Evolutionary conservation across 1,140 invertebrate species (phyloP), one percentile per base, ranked within the genome.

Genomic region (Phortica variegata): DNA sequence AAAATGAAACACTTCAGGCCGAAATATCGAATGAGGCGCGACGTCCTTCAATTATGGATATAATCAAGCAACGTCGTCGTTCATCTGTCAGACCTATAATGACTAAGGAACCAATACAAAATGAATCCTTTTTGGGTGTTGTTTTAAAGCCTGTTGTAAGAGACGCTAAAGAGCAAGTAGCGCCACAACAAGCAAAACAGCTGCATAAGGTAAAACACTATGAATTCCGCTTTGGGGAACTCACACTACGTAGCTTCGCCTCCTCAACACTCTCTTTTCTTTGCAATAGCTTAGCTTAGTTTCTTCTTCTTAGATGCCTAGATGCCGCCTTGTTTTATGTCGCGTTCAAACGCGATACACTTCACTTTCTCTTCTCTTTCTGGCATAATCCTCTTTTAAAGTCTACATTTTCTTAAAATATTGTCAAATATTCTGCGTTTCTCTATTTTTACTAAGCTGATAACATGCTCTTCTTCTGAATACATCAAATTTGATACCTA

Each of bases 61-160:
- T 59, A 31, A 65, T 60, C 39, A 69, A 65, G 43, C 65, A 68
- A 54, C 52, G 70, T 16, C 66, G 69, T 42, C 69, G 69, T 40
- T 73, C 72, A 15, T 75, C 72, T 19, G 33, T 73, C 15, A 56
- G 60, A 60, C 52, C 43, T 52, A 19, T 66, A 51, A 60, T 61
- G 60, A 73, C 57, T 23, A 73, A 73, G 51, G 65, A 76, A 58
- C 71, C 68, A 21, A 72, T 73, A 44, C 40, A 58, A 49, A 74
- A 71, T 43, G 70, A 74, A 55, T 73, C 54, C 38, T 85, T 85
- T 73, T 65, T 82, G 65, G 71, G 61, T 41, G 76, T 85, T 51
- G 80, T 84, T 75, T 79, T 85, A 53, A 85, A 85, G 73, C 83
- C 82, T 15, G 81, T 84, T 49, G 31, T 68, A 46, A 82, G 77